Conservation (phyloP, 2,797 vertebrate genomes). For the Myripristis jacobus region DNA sequence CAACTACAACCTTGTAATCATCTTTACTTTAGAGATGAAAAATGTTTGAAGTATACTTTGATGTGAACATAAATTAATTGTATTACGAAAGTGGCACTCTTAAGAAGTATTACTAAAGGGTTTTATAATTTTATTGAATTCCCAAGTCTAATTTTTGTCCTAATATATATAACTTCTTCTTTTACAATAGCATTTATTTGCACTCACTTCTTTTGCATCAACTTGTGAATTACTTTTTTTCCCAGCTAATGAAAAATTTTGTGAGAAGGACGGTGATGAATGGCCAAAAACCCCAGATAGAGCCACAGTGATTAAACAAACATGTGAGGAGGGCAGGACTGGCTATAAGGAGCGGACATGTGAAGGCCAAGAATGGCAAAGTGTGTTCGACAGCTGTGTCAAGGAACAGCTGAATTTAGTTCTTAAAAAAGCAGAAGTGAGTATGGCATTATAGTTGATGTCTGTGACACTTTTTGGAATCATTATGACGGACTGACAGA, state of each 20-base stretch:
- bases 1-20: not conserved
- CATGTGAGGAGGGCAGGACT: conserved; percentile 45
- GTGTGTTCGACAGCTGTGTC: conserved; percentile 53
- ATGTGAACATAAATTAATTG: not conserved
- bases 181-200: not conserved
- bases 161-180: not conserved
- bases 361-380: rapidly evolving
- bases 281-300: conserved; percentile 76
- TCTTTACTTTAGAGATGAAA: not conserved
- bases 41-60: not conserved
- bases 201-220: not conserved
- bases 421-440: conserved; percentile 63
- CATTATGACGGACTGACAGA: not conserved
- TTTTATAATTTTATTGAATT: not conserved
- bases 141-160: not conserved
- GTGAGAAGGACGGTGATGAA: rapidly evolving
- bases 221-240: not conserved
- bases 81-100: too few relatives aligned
- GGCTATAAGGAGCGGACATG: conserved; percentile 75
- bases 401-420: conserved; percentile 50
- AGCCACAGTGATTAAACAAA: conserved; percentile 43
- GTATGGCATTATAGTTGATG: conserved; percentile 11
- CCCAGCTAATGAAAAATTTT: not conserved
- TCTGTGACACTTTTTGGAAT: not conserved
- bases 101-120: too few relatives aligned